Evolutionary conservation across 2,888 invertebrate genomes (phyloP).

Genomic region (Drosophila helvetica): DNA sequence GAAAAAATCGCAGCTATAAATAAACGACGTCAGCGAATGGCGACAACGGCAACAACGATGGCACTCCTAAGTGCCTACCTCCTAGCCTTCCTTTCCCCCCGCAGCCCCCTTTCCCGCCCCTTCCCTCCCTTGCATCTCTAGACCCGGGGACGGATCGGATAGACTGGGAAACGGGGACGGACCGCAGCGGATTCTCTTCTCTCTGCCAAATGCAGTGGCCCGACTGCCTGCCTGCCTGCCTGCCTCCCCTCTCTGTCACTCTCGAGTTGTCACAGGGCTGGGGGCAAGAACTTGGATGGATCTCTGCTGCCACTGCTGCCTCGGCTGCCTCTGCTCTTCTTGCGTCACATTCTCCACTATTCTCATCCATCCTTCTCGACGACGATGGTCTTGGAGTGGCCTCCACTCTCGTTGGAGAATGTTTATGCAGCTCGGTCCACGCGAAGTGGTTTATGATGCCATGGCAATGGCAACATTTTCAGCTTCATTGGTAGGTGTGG

Average conservation of each 20-base stretch:
- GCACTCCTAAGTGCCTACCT: slow-evolving; percentile 50
- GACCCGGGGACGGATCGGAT: slow-evolving; percentile 11
- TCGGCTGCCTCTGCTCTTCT: neutral
- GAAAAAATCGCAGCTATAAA: slow-evolving; percentile 57
- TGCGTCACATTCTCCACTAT: slow-evolving; percentile 8
- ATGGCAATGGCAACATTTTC: slow-evolving; percentile 33
- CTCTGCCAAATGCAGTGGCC: slow-evolving; percentile 68
- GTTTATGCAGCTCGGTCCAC: slow-evolving; percentile 57
- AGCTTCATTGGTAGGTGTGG: slow-evolving; percentile 28
- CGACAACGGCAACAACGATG: slow-evolving; percentile 47
- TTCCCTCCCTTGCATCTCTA: neutral
- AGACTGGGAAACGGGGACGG: neutral
- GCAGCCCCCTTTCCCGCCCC: neutral
- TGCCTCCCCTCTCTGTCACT: slow-evolving; percentile 25
- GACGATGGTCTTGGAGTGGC: slow-evolving; percentile 41
- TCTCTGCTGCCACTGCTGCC: slow-evolving; percentile 2
- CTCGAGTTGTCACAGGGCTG: slow-evolving; percentile 50
- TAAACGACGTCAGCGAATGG: slow-evolving; percentile 61
- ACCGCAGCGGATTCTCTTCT: slow-evolving; percentile 28
- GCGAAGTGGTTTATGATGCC: slow-evolving; percentile 48
- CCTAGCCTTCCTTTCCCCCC: neutral
- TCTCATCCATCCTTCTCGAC: neutral
- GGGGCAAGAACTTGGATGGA: slow-evolving; percentile 34
- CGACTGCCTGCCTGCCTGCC: slow-evolving; percentile 36
- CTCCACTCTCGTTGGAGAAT: slow-evolving; percentile 45